Conservation (phyloP, 1,140 invertebrate genomes). For the Rhizoglyphus robini region DNA sequence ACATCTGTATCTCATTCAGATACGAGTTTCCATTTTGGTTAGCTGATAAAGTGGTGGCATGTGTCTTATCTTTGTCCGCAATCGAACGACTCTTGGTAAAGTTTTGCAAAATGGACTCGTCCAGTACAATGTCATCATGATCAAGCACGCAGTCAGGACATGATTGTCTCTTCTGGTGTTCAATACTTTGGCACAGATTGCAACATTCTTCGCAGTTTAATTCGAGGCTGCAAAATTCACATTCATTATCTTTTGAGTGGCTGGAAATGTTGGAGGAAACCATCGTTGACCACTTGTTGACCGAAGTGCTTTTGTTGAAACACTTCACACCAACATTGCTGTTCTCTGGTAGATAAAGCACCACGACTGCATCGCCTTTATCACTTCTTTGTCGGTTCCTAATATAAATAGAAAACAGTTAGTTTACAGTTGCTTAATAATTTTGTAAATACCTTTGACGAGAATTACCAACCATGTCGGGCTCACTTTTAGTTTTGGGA, state of each 20-base stretch:
- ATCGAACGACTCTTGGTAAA: background rate
- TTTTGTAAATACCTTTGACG: background rate
- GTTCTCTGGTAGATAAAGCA: background rate
- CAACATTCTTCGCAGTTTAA: conserved; percentile 12
- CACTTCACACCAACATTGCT: conserved; percentile 12
- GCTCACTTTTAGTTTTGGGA: background rate
- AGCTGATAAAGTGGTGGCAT: background rate
- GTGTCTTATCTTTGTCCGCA: background rate
- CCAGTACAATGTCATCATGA: conserved; percentile 7
- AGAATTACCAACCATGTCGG: background rate
- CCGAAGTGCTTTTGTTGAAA: conserved; percentile 2
- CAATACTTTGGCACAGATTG: background rate
- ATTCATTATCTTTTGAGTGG: background rate
- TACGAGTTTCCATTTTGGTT: background rate
- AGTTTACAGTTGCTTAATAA: too few relatives aligned
- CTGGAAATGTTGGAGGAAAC: background rate
- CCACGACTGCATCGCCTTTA: background rate
- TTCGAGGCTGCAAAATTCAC: background rate
- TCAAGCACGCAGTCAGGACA: background rate
- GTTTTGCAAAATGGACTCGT: conserved; percentile 2
- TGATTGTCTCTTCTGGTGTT: background rate
- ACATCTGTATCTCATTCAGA: background rate
- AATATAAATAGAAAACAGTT: background rate
- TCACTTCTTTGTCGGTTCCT: background rate
- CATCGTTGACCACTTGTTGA: conserved; percentile 11